Evolutionary conservation across 2,888 invertebrate species (phyloP).

Genomic region (Nasonovia ribisnigri): DNA sequence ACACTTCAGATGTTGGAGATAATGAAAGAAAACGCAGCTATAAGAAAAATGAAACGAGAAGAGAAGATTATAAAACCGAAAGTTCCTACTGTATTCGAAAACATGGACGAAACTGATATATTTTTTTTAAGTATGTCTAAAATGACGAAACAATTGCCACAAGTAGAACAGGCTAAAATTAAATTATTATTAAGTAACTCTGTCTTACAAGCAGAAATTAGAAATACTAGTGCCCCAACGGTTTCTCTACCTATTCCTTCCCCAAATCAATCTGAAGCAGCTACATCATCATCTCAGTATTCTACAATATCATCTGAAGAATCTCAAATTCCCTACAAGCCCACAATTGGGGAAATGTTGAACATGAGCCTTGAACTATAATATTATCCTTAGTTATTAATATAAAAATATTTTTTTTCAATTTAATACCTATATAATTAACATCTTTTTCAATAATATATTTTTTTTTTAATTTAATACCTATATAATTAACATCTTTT

Average conservation of each 20-base stretch:
- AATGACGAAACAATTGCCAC: conserved; percentile 65
- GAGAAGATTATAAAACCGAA: conserved; percentile 15
- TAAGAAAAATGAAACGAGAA: conserved; percentile 20
- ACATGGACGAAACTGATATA: conserved; percentile 65
- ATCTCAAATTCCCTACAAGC: not conserved
- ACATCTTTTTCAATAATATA: no score
- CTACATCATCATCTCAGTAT: not conserved
- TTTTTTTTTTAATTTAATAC: no score
- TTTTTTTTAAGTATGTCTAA: conserved; percentile 66
- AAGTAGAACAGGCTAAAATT: conserved; percentile 65
- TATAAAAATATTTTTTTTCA: not conserved
- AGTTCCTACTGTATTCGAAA: conserved; percentile 32
- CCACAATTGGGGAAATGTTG: conserved; percentile 1
- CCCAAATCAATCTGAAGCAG: conserved; percentile 5
- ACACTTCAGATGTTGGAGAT: conserved; percentile 17
- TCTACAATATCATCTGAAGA: conserved; percentile 6
- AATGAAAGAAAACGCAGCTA: conserved; percentile 28
- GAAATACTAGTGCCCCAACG: conserved; percentile 11
- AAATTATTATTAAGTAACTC: conserved; percentile 60
- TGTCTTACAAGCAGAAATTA: conserved; percentile 62
- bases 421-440: not conserved
- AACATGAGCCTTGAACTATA: not conserved
- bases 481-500: no score
- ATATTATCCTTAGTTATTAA: not conserved
- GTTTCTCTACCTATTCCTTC: conserved; percentile 21